These are phyloP conservation scores for Dynastes hyllus DNA, from an alignment of 2,888 invertebrate species.

Conservation along the genomic window DNA sequence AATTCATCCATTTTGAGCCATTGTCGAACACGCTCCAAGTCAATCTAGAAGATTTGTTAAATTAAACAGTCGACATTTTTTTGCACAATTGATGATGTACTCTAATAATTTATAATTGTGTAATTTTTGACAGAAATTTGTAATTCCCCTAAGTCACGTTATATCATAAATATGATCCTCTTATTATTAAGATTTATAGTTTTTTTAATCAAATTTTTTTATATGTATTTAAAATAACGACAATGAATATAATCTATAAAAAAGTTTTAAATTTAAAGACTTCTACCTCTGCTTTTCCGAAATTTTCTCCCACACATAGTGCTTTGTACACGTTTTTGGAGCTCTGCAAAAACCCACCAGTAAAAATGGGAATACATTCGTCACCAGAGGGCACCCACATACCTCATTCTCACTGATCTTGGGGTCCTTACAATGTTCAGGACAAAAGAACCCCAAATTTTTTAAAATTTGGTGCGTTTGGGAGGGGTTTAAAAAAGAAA, in stretches of 20 bases:
- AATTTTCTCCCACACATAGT: constrained; percentile 98
- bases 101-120: too few relatives aligned
- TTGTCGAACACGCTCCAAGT: constrained; percentile 93
- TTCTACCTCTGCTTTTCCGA: too few relatives aligned
- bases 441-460: constrained; percentile 93
- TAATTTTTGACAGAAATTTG: too few relatives aligned
- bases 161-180: too few relatives aligned
- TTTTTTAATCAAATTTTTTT: too few relatives aligned
- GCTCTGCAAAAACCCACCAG: too few relatives aligned
- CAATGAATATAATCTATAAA: constrained; percentile 26
- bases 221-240: constrained; percentile 9
- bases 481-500: constrained; percentile 89
- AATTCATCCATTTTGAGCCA: constrained; percentile 96
- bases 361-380: constrained; percentile 89
- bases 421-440: constrained; percentile 97
- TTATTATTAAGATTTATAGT: too few relatives aligned
- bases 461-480: constrained; percentile 96
- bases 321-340: constrained; percentile 92
- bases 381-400: constrained; percentile 94
- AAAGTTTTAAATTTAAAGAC: too few relatives aligned
- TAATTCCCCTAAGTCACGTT: too few relatives aligned
- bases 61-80: too few relatives aligned
- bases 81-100: too few relatives aligned
- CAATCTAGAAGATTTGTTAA: constrained; percentile 76
- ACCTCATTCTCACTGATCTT: constrained; percentile 91